Conservation (phyloP, 2,797 vertebrate species). For the Serranus cabrilla region DNA sequence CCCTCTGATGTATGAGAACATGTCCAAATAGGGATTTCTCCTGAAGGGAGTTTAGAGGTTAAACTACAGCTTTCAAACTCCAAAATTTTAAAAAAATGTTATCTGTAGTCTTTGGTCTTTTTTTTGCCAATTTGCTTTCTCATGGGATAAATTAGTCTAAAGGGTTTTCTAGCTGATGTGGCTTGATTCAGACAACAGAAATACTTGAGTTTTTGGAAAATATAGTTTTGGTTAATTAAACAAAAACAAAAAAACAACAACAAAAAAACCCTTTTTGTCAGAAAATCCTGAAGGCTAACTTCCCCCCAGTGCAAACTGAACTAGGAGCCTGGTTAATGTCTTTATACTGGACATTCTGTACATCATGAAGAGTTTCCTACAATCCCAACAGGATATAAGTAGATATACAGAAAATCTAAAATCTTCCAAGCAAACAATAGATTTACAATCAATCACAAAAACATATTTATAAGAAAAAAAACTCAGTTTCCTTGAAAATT, state of each 20-base stretch:
- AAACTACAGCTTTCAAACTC: background rate
- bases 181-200: too few relatives aligned
- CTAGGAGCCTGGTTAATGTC: background rate
- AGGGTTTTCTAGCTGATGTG: too few relatives aligned
- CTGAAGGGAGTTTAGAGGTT: slow-evolving; percentile 5
- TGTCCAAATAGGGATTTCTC: slow-evolving; percentile 53
- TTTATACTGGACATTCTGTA: background rate
- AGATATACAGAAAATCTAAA: too few relatives aligned
- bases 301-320: too few relatives aligned
- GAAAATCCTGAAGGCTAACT: too few relatives aligned
- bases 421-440: background rate
- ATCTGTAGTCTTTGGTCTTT: background rate
- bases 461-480: background rate
- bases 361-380: background rate
- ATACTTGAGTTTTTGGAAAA: too few relatives aligned
- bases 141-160: too few relatives aligned
- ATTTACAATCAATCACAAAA: background rate
- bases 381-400: background rate
- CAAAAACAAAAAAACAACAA: too few relatives aligned
- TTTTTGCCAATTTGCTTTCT: background rate
- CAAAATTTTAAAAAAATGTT: background rate
- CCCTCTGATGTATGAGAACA: slow-evolving; percentile 18
- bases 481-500: background rate
- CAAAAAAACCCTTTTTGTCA: too few relatives aligned
- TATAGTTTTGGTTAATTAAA: too few relatives aligned